Conservation (phyloP, 2,888 invertebrate species). For the Rhodophaea formosa region DNA sequence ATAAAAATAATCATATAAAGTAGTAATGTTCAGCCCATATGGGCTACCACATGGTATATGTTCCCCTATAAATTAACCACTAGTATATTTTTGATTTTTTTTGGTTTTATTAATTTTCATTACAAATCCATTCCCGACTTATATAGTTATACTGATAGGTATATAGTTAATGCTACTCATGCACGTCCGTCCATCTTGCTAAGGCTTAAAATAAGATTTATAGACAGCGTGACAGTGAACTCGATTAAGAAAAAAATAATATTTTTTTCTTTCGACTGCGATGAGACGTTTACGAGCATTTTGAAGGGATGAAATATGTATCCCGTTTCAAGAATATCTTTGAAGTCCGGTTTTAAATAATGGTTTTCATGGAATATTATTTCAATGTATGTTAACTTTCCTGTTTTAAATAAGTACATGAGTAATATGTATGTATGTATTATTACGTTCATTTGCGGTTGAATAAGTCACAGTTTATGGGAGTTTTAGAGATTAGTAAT, state of each 20-base stretch:
- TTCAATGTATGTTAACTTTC: background rate
- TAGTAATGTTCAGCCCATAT: no score
- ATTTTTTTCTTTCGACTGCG: constrained; percentile 3
- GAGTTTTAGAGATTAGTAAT: no score
- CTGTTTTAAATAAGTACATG: background rate
- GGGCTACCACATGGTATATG: no score
- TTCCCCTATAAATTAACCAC: no score
- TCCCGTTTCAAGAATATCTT: constrained; percentile 31
- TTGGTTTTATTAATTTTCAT: no score
- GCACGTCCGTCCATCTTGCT: no score
- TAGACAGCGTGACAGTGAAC: background rate
- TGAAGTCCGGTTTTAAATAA: constrained; percentile 28
- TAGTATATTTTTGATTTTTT: no score
- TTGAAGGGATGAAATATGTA: constrained; percentile 28
- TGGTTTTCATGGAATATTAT: constrained; percentile 21
- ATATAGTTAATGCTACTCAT: no score
- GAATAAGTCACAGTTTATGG: background rate
- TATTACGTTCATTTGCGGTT: background rate
- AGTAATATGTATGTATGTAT: background rate
- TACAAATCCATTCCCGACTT: no score
- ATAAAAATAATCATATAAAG: no score
- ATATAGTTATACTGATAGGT: no score
- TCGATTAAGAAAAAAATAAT: background rate
- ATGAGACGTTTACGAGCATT: constrained; percentile 24
- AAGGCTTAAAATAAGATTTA: background rate